Conservation (phyloP, 1,140 invertebrate species). For the Goniozus legneri region DNA sequence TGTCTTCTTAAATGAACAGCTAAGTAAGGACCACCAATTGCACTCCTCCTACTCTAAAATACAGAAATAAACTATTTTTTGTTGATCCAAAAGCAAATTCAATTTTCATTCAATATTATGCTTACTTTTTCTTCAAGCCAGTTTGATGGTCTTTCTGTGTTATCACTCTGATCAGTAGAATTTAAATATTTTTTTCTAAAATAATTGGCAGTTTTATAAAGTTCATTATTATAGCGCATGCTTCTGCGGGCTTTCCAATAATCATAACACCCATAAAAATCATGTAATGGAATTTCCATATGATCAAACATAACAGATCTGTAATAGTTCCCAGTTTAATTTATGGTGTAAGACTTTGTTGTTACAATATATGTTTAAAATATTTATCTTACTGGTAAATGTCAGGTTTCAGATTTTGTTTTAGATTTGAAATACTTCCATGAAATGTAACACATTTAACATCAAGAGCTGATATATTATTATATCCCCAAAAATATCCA, state of each 20-base stretch:
- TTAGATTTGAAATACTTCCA: slow-evolving; percentile 69
- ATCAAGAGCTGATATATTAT: slow-evolving; percentile 63
- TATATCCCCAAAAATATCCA: slow-evolving; percentile 63
- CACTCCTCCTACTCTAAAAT: slow-evolving; percentile 48
- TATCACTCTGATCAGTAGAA: slow-evolving; percentile 65
- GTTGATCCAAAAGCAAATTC: background rate
- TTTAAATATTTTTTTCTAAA: slow-evolving; percentile 69
- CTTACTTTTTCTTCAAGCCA: slow-evolving; percentile 66
- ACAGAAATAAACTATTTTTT: slow-evolving; percentile 14
- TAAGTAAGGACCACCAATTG: slow-evolving; percentile 73
- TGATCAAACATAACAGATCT: slow-evolving; percentile 77
- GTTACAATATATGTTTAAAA: no score
- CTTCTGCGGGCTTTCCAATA: slow-evolving; percentile 89
- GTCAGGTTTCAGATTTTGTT: slow-evolving; percentile 42
- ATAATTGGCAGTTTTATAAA: slow-evolving; percentile 67
- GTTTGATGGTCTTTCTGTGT: slow-evolving; percentile 56
- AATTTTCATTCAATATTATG: background rate
- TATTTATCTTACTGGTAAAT: slow-evolving; percentile 42
- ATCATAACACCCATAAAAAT: slow-evolving; percentile 73
- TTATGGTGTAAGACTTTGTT: no score
- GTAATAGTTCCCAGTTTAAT: no score
- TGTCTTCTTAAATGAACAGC: slow-evolving; percentile 77
- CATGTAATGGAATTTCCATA: slow-evolving; percentile 86
- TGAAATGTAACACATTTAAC: slow-evolving; percentile 81
- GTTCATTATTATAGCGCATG: slow-evolving; percentile 78